phyloP scores from a whole-genome alignment of 1,140 invertebrate species.

The Rhyacophila brunnea region DNA sequence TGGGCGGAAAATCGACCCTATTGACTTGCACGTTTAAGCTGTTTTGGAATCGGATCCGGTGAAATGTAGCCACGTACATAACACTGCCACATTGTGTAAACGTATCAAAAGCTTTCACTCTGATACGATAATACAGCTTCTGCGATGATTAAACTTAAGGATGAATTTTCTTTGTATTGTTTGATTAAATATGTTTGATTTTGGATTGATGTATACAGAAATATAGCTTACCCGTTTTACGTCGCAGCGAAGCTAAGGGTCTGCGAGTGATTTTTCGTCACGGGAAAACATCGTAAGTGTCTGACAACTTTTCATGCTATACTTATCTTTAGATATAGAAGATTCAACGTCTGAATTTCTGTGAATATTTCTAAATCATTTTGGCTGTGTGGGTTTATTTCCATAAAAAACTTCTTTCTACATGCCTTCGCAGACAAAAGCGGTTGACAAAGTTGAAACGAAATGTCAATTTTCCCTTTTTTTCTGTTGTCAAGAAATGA shows the following conservation, averaged over 20 bases:
- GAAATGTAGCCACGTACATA: conserved; percentile 24
- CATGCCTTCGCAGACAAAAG: conserved; percentile 23
- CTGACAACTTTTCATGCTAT: not conserved
- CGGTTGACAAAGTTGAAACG: conserved; percentile 34
- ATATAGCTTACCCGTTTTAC: conserved; percentile 31
- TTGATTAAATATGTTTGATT: conserved; percentile 8
- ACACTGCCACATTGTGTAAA: too few relatives aligned
- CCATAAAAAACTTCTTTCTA: conserved; percentile 24
- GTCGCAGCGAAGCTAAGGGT: conserved; percentile 33
- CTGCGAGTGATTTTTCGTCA: conserved; percentile 31
- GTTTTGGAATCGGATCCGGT: conserved; percentile 3
- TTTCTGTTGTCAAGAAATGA: conserved; percentile 11
- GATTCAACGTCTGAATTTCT: not conserved
- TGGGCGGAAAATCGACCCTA: conserved; percentile 21
- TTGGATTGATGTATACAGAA: conserved; percentile 10
- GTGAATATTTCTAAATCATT: not conserved
- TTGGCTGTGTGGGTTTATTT: conserved; percentile 15
- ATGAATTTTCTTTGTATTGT: not conserved
- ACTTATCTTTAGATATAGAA: not conserved
- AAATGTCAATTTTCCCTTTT: conserved; percentile 33
- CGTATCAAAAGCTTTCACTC: too few relatives aligned
- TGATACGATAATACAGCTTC: too few relatives aligned
- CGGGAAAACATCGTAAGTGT: conserved; percentile 15
- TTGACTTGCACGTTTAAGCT: conserved; percentile 12
- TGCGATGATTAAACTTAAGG: too few relatives aligned